phyloP scores from a whole-genome alignment of 1,140 invertebrate species.

The Drosophila elegans region DNA sequence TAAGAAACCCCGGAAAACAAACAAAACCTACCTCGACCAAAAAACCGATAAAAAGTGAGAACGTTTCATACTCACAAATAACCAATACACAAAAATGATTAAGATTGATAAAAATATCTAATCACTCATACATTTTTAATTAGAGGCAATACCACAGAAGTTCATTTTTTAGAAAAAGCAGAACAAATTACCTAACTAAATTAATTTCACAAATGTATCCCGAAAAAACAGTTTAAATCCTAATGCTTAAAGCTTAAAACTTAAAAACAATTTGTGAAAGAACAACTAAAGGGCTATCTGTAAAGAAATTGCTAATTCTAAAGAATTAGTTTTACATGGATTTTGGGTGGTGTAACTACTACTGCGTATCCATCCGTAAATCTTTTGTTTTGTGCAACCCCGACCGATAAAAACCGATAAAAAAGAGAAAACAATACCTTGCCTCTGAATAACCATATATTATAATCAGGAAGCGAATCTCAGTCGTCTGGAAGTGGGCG shows the following conservation, averaged over 20 bases:
- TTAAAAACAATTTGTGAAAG: too few species aligned
- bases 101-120: too few species aligned
- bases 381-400: constrained; percentile 4
- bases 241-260: too few species aligned
- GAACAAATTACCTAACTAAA: too few species aligned
- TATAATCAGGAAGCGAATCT: constrained; percentile 69
- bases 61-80: background rate
- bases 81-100: too few species aligned
- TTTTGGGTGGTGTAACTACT: background rate
- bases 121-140: too few species aligned
- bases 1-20: background rate
- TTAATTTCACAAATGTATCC: too few species aligned
- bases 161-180: too few species aligned
- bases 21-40: too few species aligned
- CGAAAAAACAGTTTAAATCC: too few species aligned
- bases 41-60: background rate
- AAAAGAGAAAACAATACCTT: constrained; percentile 40
- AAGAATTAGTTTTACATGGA: background rate
- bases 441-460: constrained; percentile 59
- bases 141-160: too few species aligned
- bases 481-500: constrained; percentile 51
- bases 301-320: background rate
- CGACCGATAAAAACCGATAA: constrained; percentile 17
- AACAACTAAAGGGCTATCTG: background rate
- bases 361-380: background rate